These are phyloP conservation scores for Cyclopterus lumpus DNA, from an alignment of 2,797 vertebrate genomes.

Conservation along the genomic window DNA sequence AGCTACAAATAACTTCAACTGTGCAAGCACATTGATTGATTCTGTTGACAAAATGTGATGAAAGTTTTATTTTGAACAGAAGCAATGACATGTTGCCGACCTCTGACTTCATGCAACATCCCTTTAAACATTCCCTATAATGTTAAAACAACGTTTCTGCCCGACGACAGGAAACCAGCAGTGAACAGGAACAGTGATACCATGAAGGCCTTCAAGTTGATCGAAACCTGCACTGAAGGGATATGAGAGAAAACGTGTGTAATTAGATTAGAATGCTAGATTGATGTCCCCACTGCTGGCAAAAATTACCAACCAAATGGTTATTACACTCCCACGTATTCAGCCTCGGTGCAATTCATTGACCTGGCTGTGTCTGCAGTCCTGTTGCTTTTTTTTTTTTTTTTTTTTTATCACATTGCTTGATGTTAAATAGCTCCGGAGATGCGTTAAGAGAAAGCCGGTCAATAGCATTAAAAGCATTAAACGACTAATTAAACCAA, in stretches of 20 bases:
- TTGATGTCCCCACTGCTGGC: conserved; percentile 34
- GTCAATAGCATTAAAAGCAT: conserved; percentile 62
- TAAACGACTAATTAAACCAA: conserved; percentile 68
- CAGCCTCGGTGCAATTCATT: conserved; percentile 33
- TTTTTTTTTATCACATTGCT: conserved; percentile 57
- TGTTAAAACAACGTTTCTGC: background rate
- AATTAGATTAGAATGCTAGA: conserved; percentile 57
- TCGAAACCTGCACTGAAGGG: conserved; percentile 23
- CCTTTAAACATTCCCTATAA: background rate
- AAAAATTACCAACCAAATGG: conserved; percentile 43
- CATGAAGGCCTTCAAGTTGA: conserved; percentile 1
- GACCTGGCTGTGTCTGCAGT: conserved; percentile 32
- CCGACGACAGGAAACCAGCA: background rate
- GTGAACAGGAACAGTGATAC: background rate
- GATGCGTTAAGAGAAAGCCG: conserved; percentile 39
- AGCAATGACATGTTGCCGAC: background rate
- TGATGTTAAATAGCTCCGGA: conserved; percentile 60
- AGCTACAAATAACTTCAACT: background rate
- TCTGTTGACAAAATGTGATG: too few relatives aligned
- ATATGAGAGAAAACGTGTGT: conserved; percentile 20
- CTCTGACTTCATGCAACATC: background rate
- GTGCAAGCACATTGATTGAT: background rate
- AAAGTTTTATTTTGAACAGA: background rate
- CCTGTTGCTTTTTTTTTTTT: conserved; percentile 43
- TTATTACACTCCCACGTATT: conserved; percentile 51